Conservation (phyloP, 2,888 invertebrate species). For the Orthonevra nobilis region DNA sequence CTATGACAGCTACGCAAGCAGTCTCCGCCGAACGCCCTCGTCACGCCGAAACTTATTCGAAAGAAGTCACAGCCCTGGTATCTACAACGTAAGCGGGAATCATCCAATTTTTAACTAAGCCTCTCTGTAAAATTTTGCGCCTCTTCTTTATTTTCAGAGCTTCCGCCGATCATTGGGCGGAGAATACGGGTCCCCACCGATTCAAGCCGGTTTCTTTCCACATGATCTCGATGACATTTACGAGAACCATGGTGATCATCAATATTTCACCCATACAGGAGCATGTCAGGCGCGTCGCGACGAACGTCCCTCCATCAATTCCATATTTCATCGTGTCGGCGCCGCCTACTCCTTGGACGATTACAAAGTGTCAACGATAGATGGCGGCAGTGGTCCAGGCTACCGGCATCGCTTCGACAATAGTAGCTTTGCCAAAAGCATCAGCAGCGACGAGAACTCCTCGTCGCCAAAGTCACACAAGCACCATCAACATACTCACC, state of each 20-base stretch:
- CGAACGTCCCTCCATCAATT: slow-evolving; percentile 78
- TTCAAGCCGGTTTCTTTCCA: slow-evolving; percentile 77
- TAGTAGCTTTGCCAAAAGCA: slow-evolving; percentile 77
- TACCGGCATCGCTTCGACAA: slow-evolving; percentile 78
- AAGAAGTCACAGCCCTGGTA: slow-evolving; percentile 78
- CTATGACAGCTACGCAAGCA: slow-evolving; percentile 76
- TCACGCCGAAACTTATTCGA: slow-evolving; percentile 77
- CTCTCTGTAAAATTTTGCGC: not conserved
- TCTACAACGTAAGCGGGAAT: slow-evolving; percentile 76
- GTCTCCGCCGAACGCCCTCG: slow-evolving; percentile 76
- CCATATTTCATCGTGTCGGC: slow-evolving; percentile 78
- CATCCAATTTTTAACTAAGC: not conserved
- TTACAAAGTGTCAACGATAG: slow-evolving; percentile 71
- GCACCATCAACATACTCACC: slow-evolving; percentile 79
- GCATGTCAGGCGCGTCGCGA: slow-evolving; percentile 73
- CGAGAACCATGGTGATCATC: slow-evolving; percentile 78
- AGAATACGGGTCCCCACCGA: slow-evolving; percentile 75
- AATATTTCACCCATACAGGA: slow-evolving; percentile 80
- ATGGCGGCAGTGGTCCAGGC: slow-evolving; percentile 46
- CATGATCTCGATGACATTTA: slow-evolving; percentile 80
- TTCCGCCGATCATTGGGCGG: slow-evolving; percentile 76
- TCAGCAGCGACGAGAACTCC: slow-evolving; percentile 74
- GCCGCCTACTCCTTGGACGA: slow-evolving; percentile 78
- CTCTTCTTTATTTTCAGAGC: slow-evolving; percentile 73
- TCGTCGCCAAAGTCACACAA: slow-evolving; percentile 72